A percentile compares a stretch with the other conserved stretches of the same genome.
phyloP scores from a whole-genome alignment of 2,888 invertebrate genomes.

The Eristalis intricaria region DNA sequence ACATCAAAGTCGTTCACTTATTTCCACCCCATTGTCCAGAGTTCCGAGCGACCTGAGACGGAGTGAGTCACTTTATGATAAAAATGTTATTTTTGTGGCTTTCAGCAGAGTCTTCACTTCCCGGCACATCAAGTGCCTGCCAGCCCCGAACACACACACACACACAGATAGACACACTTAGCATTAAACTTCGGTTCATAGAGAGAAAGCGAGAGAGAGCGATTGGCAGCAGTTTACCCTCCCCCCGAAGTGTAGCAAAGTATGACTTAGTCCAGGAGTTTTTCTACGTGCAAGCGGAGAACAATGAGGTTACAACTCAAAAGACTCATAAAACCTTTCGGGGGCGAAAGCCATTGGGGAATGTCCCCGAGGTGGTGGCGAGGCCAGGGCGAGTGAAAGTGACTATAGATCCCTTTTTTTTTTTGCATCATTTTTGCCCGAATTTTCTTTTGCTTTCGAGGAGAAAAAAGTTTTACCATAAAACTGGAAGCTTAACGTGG shows the following conservation, averaged over 20 bases:
- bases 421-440: not conserved
- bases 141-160: too few relatives aligned
- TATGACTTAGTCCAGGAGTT: not conserved
- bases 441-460: not conserved
- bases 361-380: not conserved
- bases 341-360: not conserved
- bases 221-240: not conserved
- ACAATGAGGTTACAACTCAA: conserved; percentile 1
- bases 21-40: not conserved
- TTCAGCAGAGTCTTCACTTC: not conserved
- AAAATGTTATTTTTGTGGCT: not conserved
- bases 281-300: not conserved
- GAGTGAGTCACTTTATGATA: not conserved
- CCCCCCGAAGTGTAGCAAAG: not conserved
- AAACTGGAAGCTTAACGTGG: not conserved
- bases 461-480: not conserved
- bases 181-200: not conserved
- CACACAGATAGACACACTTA: not conserved
- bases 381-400: not conserved
- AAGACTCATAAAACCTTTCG: not conserved
- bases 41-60: not conserved
- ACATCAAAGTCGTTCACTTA: not conserved
- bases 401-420: not conserved
- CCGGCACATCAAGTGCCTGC: too few relatives aligned
- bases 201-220: too few relatives aligned